These are phyloP conservation scores for Lutjanus campechanus DNA, from an alignment of 2,797 vertebrate species.

Conservation along the genomic window DNA sequence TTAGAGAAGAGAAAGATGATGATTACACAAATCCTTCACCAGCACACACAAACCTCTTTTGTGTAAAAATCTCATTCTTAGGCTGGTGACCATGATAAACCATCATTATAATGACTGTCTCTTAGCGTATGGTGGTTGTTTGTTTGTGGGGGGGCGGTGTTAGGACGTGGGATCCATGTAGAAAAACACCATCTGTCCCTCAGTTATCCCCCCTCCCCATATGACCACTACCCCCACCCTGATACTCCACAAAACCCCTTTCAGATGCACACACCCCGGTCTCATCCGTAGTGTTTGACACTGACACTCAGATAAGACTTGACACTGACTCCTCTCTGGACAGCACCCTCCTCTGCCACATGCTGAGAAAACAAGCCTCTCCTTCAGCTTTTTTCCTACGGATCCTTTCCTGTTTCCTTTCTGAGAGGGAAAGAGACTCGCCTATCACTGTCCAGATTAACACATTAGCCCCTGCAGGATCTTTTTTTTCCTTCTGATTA, in stretches of 20 bases:
- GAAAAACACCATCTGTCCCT: conserved; percentile 84
- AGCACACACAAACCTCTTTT: conserved; percentile 25
- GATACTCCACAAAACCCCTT: conserved; percentile 28
- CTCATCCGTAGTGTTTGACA: conserved; percentile 53
- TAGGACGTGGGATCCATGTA: conserved; percentile 52
- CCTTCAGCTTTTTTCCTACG: neutral
- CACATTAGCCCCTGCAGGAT: neutral
- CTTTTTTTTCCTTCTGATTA: neutral
- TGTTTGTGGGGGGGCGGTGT: conserved; percentile 41
- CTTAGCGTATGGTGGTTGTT: neutral
- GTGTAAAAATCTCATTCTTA: conserved; percentile 16
- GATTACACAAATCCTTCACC: neutral
- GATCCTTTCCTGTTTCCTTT: neutral
- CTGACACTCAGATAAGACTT: conserved; percentile 11
- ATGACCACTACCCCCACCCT: conserved; percentile 45
- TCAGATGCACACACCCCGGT: conserved; percentile 1
- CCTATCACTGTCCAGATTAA: neutral
- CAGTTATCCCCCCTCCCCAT: conserved; percentile 46
- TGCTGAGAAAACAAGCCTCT: conserved; percentile 17
- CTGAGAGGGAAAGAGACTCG: no score
- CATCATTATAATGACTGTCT: conserved; percentile 19
- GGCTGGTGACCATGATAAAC: conserved; percentile 4
- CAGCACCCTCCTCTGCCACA: conserved; percentile 10
- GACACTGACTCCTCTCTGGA: conserved; percentile 7
- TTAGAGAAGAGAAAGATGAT: neutral